Evolutionary conservation across 2,888 invertebrate species (phyloP), one percentile per base, ranked within the genome.

Genomic region (Drosophila prostipennis): DNA sequence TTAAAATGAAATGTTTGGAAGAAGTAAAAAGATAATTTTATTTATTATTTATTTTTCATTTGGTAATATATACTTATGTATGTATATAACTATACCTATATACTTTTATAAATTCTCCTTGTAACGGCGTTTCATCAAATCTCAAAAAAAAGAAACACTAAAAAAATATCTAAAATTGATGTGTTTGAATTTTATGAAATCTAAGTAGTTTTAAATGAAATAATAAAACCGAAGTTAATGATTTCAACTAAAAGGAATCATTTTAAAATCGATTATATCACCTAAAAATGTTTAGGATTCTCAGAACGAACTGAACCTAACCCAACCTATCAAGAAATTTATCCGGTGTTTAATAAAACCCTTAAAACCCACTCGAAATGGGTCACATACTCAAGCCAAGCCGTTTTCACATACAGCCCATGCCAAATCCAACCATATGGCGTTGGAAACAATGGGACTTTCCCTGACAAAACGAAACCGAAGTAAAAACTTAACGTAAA

Each of bases 401-500:
- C 37, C 34, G 52, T 46, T 52, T 53, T 65, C 64, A 65, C 39
- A 26, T 34, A 42, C 19, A 49, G 49, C 46, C 26, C 46, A 58
- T 53, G 39, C 59, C 51, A 57, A 57, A 57, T 57, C 39, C 19
- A 42, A 71, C 52, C 69, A 71, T 71, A 69, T 69, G 69, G 71
- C 71, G 52, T n/a, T 29, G 45, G 14, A 32, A 37, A 63, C 64
- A 67, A 65, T 65, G 64, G 64, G 70, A 72, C 70, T 71, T 71
- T 71, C 70, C 70, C 72, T 42, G 16, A 51, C 42, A 71, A 71
- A 72, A 56, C 32, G 56, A 53, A 55, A 14, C 32, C 32, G 51
- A 43, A 39, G 60, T 46, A 57, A 73, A 72, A 74, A 70, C 63
- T 70, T 59, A 58, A 73, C 74, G 68, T 73, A 63, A 74, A 74